These are phyloP conservation scores for Aphelocoma californica DNA, from an alignment of 2,797 vertebrate genomes.

Conservation along the genomic window DNA sequence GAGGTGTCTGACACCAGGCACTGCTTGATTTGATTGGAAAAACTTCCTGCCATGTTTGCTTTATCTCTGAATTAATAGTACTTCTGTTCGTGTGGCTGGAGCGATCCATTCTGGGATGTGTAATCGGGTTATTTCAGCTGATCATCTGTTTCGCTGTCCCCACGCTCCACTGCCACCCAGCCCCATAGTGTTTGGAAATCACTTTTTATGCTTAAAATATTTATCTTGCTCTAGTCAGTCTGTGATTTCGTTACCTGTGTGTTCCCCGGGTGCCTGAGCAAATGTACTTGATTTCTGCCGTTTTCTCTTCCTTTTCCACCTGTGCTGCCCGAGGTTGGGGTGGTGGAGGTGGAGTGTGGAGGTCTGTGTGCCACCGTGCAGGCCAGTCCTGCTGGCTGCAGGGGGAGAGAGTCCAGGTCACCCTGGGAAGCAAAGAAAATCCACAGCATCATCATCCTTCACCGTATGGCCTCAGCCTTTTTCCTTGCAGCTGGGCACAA, in stretches of 20 bases:
- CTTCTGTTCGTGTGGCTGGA: not conserved
- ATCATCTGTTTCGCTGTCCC: constrained; percentile 51
- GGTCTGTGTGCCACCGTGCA: not conserved
- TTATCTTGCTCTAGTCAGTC: constrained; percentile 15
- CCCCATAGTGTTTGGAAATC: constrained; percentile 15
- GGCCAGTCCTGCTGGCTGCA: not conserved
- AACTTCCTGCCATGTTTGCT: constrained; percentile 7
- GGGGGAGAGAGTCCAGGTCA: not conserved
- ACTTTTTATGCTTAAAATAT: constrained; percentile 44
- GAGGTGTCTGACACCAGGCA: not conserved
- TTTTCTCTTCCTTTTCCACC: not conserved
- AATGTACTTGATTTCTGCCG: accelerated
- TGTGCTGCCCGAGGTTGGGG: accelerated
- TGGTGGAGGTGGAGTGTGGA: not conserved
- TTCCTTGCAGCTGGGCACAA: not conserved
- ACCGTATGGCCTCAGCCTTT: accelerated
- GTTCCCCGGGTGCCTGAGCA: not conserved
- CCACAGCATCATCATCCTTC: not conserved
- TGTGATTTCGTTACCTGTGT: not conserved
- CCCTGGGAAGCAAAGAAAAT: not conserved
- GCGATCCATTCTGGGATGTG: not conserved
- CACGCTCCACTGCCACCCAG: not conserved
- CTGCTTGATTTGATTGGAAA: not conserved
- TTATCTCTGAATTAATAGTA: constrained; percentile 37
- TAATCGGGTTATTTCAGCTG: constrained; percentile 23